These are phyloP conservation scores for Acleris emargana DNA, from an alignment of 2,888 invertebrate genomes.

Conservation along the genomic window DNA sequence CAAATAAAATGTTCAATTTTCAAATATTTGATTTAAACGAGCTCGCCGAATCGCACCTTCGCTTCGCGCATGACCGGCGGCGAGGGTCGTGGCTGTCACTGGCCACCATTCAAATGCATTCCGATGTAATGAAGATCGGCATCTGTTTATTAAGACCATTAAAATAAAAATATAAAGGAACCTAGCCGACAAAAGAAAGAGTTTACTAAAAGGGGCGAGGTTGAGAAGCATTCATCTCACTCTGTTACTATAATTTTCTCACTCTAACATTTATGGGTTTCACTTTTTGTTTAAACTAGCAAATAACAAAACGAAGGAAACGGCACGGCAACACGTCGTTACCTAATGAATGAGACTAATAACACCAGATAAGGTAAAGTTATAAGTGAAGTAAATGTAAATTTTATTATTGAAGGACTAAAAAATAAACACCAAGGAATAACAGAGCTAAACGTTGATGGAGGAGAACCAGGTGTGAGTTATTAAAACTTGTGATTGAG, in stretches of 20 bases:
- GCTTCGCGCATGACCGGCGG: slow-evolving; percentile 75
- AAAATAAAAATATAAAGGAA: neutral
- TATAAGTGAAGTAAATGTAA: no score
- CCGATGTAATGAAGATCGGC: slow-evolving; percentile 46
- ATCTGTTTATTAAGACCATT: slow-evolving; percentile 21
- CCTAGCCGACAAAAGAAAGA: neutral
- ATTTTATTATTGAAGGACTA: no score
- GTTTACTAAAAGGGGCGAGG: neutral
- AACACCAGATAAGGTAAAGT: no score
- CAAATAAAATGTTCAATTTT: slow-evolving; percentile 23
- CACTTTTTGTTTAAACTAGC: no score
- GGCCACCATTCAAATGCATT: slow-evolving; percentile 74
- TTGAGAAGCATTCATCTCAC: no score
- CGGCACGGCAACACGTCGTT: no score
- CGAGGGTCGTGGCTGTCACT: slow-evolving; percentile 66
- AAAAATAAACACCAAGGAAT: neutral
- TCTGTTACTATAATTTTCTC: no score
- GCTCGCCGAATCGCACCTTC: slow-evolving; percentile 59
- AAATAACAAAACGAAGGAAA: no score
- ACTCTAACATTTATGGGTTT: no score
- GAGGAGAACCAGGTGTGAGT: slow-evolving; percentile 2
- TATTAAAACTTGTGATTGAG: slow-evolving; percentile 8
- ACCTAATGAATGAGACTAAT: no score
- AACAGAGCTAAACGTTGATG: neutral
- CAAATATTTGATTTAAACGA: slow-evolving; percentile 31